These are phyloP conservation scores for Schlechtendalia chinensis DNA, from an alignment of 1,140 invertebrate genomes.

Conservation along the genomic window DNA sequence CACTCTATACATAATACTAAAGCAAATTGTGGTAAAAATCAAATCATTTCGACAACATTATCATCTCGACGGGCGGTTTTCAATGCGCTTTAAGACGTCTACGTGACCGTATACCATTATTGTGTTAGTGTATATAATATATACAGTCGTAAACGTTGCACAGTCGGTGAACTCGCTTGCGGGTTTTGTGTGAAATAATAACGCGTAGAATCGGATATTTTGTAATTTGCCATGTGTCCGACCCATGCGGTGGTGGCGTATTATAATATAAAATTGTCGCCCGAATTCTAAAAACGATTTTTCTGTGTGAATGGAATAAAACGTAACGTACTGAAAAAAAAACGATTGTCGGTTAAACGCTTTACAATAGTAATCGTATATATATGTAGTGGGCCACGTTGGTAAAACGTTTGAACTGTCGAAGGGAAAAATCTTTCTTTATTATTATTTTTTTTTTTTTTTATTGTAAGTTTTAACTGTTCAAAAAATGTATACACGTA, in stretches of 20 bases:
- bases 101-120: constrained; percentile 23
- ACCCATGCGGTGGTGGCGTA: constrained; percentile 27
- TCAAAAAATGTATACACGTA: neutral
- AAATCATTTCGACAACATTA: constrained; percentile 24
- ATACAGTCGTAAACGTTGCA: constrained; percentile 4
- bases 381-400: neutral
- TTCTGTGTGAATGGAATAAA: constrained; percentile 25
- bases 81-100: neutral
- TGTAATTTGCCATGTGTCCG: constrained; percentile 45
- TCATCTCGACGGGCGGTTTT: constrained; percentile 20
- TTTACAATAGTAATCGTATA: constrained; percentile 35
- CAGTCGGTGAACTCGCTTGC: neutral
- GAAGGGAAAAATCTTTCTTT: constrained; percentile 23
- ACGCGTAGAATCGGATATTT: constrained; percentile 30
- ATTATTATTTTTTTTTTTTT: constrained; percentile 23
- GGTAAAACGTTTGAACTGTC: constrained; percentile 26
- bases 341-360: constrained; percentile 44
- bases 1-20: neutral
- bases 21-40: constrained; percentile 31
- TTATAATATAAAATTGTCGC: constrained; percentile 24
- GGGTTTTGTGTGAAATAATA: constrained; percentile 24
- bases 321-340: neutral
- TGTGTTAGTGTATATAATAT: neutral
- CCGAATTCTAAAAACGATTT: constrained; percentile 37
- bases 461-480: constrained; percentile 17